phyloP scores from a whole-genome alignment of 2,888 invertebrate genomes.

The Ormyrus rosae region DNA sequence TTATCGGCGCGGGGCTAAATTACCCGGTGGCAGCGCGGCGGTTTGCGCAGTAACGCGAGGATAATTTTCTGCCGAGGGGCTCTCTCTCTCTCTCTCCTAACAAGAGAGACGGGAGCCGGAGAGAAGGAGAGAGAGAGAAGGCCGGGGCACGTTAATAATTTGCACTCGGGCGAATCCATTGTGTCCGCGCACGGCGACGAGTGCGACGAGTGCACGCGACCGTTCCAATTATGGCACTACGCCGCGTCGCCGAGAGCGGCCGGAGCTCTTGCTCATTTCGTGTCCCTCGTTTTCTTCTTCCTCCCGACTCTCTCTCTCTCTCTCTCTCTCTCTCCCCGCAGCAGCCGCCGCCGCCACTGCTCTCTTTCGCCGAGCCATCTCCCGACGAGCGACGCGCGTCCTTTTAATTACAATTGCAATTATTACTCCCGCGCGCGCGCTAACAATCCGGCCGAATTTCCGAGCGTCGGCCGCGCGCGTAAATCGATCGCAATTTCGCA shows the following conservation, averaged over 20 bases:
- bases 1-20: too few species aligned
- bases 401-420: constrained; percentile 74
- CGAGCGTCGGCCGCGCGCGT: neutral
- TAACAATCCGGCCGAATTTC: constrained; percentile 63
- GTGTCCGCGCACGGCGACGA: constrained; percentile 61
- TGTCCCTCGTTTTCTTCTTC: constrained; percentile 52
- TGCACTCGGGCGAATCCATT: constrained; percentile 74
- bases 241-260: constrained; percentile 62
- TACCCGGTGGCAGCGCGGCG: neutral
- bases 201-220: constrained; percentile 68
- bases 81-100: neutral
- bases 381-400: constrained; percentile 34
- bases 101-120: neutral
- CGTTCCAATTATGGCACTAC: constrained; percentile 71
- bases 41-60: too few species aligned
- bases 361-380: constrained; percentile 46
- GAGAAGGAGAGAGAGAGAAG: constrained; percentile 56
- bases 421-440: constrained; percentile 66
- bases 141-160: constrained; percentile 71
- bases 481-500: neutral
- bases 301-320: constrained; percentile 43
- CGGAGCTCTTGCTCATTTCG: constrained; percentile 38
- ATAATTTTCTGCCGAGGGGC: neutral
- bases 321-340: constrained; percentile 27
- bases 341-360: neutral